These are phyloP conservation scores for Dexiosoma caninum DNA, from an alignment of 2,888 invertebrate species.

Conservation along the genomic window DNA sequence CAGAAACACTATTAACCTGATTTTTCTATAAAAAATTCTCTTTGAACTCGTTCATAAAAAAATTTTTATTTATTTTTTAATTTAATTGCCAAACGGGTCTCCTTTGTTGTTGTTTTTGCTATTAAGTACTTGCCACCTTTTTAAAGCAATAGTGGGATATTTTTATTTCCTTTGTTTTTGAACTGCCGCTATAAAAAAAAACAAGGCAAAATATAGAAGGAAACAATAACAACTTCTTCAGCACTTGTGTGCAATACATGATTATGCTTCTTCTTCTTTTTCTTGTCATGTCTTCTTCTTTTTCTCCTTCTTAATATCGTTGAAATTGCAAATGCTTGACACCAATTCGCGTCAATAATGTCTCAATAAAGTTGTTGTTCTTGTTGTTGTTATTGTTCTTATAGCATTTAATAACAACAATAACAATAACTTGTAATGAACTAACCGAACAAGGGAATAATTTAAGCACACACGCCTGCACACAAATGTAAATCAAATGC, in stretches of 20 bases:
- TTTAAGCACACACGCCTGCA: neutral
- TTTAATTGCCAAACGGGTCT: neutral
- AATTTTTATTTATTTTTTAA: neutral
- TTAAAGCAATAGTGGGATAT: conserved; percentile 34
- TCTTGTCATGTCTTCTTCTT: neutral
- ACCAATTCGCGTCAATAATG: conserved; percentile 70
- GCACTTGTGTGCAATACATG: neutral
- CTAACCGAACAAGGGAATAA: conserved; percentile 19
- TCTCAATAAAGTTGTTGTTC: conserved; percentile 70
- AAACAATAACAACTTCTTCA: conserved; percentile 14
- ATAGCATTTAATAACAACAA: conserved; percentile 44
- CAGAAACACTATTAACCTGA: conserved; percentile 70
- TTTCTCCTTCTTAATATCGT: conserved; percentile 10
- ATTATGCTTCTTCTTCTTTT: neutral
- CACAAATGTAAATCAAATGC: neutral
- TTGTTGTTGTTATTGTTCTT: conserved; percentile 67
- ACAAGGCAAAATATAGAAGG: neutral
- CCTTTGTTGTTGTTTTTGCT: conserved; percentile 24
- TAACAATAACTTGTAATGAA: conserved; percentile 45
- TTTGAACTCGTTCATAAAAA: conserved; percentile 58
- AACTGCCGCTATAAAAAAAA: conserved; percentile 25
- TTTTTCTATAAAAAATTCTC: conserved; percentile 66
- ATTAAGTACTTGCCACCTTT: conserved; percentile 57
- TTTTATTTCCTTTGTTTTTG: conserved; percentile 28
- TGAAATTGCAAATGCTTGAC: conserved; percentile 56